Evolutionary conservation across 2,797 vertebrate genomes (phyloP).

Genomic region (Sebastes hubbsi): DNA sequence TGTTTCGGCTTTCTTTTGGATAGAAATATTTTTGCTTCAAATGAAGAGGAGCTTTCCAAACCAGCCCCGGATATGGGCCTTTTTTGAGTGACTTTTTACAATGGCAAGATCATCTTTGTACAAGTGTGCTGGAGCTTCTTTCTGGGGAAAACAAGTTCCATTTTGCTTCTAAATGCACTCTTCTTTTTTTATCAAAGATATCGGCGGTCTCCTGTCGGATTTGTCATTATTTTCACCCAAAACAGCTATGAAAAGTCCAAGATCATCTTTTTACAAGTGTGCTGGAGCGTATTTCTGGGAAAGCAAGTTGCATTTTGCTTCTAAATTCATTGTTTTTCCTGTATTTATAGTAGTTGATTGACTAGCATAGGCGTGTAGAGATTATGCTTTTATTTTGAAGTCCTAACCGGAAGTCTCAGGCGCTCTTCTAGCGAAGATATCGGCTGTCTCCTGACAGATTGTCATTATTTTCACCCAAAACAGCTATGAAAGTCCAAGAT

Average conservation of each 20-base stretch:
- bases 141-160: neutral
- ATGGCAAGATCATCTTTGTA: neutral
- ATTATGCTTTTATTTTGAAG: conserved; percentile 46
- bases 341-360: neutral
- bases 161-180: neutral
- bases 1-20: conserved; percentile 46
- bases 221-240: neutral
- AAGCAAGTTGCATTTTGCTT: neutral
- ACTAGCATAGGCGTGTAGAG: no score
- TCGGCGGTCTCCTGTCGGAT: rapidly evolving
- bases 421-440: no score
- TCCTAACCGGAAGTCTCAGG: neutral
- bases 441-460: rapidly evolving
- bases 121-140: neutral
- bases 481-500: rapidly evolving
- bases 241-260: neutral
- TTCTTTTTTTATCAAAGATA: no score
- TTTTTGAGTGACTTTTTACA: neutral
- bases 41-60: neutral
- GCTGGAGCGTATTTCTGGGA: no score
- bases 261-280: no score
- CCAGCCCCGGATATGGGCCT: neutral
- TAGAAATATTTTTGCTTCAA: neutral
- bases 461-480: neutral
- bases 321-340: neutral